phyloP scores from a whole-genome alignment of 2,113 vertebrate genomes.

The Larimichthys polyactis region DNA sequence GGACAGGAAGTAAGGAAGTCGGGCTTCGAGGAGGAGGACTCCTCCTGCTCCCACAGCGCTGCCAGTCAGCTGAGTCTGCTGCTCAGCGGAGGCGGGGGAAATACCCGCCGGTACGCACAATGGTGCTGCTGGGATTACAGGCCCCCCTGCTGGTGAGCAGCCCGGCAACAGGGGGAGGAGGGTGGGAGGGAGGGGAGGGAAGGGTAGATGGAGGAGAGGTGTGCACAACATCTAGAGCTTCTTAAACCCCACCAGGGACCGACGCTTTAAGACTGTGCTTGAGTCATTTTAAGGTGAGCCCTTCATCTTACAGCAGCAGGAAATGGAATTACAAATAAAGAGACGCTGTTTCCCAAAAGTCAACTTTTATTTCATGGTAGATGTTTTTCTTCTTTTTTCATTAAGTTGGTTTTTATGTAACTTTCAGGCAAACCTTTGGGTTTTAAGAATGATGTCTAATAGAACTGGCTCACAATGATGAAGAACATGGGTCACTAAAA shows the following conservation, averaged over 20 bases:
- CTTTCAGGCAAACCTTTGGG: background rate
- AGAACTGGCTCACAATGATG: too few relatives aligned
- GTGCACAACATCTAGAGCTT: conserved; percentile 85
- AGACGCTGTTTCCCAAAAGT: background rate
- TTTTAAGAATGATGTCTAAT: too few relatives aligned
- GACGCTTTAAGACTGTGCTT: conserved; percentile 3
- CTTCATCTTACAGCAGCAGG: background rate
- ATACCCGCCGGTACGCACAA: conserved; percentile 89
- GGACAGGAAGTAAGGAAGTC: conserved; percentile 68
- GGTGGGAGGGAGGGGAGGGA: background rate
- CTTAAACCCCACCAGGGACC: conserved; percentile 79
- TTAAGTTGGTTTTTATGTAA: background rate
- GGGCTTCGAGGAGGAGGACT: conserved; percentile 47
- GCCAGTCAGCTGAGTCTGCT: conserved; percentile 81
- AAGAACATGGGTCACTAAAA: background rate
- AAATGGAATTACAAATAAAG: background rate
- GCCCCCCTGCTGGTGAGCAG: conserved; percentile 88
- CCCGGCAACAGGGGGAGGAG: conserved; percentile 46
- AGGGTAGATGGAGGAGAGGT: conserved; percentile 36
- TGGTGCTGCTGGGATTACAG: conserved; percentile 85
- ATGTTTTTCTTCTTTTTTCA: background rate
- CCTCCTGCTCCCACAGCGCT: conserved; percentile 73
- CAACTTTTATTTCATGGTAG: background rate
- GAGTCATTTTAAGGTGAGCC: background rate
- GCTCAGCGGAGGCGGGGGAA: conserved; percentile 84